A percentile compares a stretch with the other conserved stretches of the same genome.
phyloP scores from a whole-genome alignment of 2,888 invertebrate species.

The Limnephilus rhombicus region DNA sequence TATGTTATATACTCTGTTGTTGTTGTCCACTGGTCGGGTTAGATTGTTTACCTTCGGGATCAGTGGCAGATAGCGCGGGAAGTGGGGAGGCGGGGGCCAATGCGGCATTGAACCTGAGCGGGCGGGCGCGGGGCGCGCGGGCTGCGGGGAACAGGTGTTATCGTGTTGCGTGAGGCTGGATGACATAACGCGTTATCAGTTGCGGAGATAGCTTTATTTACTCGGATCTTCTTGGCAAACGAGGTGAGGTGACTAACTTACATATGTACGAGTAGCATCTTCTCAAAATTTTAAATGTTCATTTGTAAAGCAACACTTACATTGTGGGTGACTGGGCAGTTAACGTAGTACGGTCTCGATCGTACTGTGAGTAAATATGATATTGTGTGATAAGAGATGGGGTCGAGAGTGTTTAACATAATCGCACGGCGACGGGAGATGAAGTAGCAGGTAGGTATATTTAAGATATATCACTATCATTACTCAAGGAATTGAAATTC shows the following conservation, averaged over 20 bases:
- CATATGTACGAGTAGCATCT: not conserved
- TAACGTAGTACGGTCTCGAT: not conserved
- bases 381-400: not conserved
- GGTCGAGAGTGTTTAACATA: not conserved
- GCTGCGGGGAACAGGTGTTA: not conserved
- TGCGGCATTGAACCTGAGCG: constrained; percentile 26
- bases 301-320: not conserved
- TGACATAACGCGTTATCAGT: constrained; percentile 27
- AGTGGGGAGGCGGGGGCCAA: not conserved
- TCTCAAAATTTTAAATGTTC: not conserved
- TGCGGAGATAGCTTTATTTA: constrained; percentile 24
- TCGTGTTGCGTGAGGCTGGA: not conserved
- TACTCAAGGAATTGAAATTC: not conserved
- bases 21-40: not conserved
- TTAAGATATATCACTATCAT: not conserved
- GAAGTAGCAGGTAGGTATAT: not conserved
- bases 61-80: not conserved
- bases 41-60: not conserved
- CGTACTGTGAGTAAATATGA: not conserved
- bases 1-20: not conserved
- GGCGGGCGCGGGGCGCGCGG: no score
- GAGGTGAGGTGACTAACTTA: constrained; percentile 12
- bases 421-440: not conserved
- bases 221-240: constrained; percentile 2
- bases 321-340: not conserved